Conservation (phyloP, 1,140 invertebrate genomes). For the Armadillidium nasatum region DNA sequence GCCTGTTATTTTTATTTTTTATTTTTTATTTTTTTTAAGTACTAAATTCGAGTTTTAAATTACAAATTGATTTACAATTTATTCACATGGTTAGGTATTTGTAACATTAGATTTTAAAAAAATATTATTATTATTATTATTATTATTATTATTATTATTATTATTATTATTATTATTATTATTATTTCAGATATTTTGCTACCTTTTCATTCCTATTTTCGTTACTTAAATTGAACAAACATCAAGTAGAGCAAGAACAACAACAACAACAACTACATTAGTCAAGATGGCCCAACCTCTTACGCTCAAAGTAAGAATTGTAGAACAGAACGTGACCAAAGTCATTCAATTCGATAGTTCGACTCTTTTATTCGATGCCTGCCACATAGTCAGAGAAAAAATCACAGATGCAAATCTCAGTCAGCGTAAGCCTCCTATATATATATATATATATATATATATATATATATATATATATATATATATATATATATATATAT, state of each 20-base stretch:
- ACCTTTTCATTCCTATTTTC: background rate
- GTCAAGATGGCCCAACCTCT: background rate
- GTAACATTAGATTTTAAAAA: no score
- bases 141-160: no score
- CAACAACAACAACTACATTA: background rate
- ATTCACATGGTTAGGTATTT: background rate
- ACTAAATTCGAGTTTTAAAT: no score
- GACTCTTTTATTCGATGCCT: constrained; percentile 90
- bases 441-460: no score
- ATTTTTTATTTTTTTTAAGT: background rate
- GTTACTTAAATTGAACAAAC: no score
- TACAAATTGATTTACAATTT: no score
- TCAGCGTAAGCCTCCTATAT: constrained; percentile 62
- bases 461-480: no score
- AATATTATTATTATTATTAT: no score
- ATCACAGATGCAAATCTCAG: constrained; percentile 78
- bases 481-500: background rate
- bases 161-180: no score
- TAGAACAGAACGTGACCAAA: constrained; percentile 88
- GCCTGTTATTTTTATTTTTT: background rate
- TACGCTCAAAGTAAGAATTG: constrained; percentile 80
- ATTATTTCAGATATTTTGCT: background rate
- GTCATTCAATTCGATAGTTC: constrained; percentile 96
- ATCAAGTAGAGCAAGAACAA: no score
- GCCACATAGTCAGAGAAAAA: constrained; percentile 90